These are phyloP conservation scores for Rhipidura dahli DNA, from an alignment of 2,113 vertebrate species.

Conservation along the genomic window DNA sequence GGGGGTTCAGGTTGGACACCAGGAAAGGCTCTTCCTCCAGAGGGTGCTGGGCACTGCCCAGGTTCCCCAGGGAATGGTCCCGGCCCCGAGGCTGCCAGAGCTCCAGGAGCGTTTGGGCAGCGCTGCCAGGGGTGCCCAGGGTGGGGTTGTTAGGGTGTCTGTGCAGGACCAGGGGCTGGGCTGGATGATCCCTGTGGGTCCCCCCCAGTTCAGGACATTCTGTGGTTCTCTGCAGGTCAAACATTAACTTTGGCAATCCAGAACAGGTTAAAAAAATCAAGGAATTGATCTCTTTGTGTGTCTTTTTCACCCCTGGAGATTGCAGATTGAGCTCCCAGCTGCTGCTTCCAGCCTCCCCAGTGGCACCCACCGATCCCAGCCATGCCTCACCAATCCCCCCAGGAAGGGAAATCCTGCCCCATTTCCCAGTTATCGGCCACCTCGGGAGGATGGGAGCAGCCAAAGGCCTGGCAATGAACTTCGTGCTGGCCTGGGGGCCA, in stretches of 20 bases:
- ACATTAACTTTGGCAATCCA: not conserved
- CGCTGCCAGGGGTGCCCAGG: not conserved
- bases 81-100: not conserved
- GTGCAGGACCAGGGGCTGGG: not conserved
- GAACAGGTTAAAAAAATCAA: not conserved
- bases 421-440: rapidly evolving
- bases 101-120: not conserved
- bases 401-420: not conserved
- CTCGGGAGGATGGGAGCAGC: not conserved
- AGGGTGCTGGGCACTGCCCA: not conserved
- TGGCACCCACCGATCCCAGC: rapidly evolving
- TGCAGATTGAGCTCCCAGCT: not conserved
- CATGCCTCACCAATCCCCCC: rapidly evolving
- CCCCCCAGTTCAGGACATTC: not conserved
- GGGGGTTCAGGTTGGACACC: rapidly evolving
- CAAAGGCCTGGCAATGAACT: not conserved
- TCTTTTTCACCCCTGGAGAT: not conserved
- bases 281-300: not conserved
- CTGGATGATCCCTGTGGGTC: not conserved
- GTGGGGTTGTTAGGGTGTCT: not conserved
- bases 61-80: not conserved
- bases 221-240: not conserved
- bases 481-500: not conserved
- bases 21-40: not conserved
- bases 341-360: not conserved